Evolutionary conservation across 2,113 vertebrate species (phyloP).

Genomic region (Epinephelus cyanopodus): DNA sequence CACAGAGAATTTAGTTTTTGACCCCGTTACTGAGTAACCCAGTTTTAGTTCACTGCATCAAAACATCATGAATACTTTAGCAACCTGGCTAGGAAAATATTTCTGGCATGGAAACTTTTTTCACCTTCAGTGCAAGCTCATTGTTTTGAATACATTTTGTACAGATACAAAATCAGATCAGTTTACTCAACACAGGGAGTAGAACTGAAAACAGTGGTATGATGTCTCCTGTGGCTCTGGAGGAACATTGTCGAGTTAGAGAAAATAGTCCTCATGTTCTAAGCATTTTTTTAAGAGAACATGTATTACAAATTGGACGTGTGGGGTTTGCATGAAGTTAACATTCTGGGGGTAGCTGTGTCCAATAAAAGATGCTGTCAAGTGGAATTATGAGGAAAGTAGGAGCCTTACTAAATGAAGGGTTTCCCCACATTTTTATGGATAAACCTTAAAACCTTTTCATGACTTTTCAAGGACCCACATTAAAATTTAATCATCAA

Average conservation of each 20-base stretch:
- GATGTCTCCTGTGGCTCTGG: background rate
- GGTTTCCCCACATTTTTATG: no score
- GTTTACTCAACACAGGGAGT: background rate
- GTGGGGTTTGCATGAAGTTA: background rate
- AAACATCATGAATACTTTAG: conserved; percentile 20
- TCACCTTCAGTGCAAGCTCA: background rate
- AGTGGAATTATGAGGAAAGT: no score
- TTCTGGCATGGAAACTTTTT: background rate
- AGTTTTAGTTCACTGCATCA: background rate
- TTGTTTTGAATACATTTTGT: background rate
- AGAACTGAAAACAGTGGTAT: background rate
- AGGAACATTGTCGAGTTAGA: background rate
- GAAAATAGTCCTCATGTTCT: no score
- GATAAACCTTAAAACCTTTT: no score
- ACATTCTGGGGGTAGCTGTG: no score
- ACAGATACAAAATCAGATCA: background rate
- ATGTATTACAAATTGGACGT: background rate
- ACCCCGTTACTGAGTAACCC: background rate
- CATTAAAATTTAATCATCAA: no score
- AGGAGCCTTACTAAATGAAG: no score
- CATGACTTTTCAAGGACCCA: no score
- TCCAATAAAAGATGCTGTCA: background rate
- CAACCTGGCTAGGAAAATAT: background rate
- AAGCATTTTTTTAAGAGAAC: background rate
- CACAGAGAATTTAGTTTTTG: background rate